These are phyloP conservation scores for Drosophila jambulina DNA, from an alignment of 1,140 invertebrate species.

Conservation along the genomic window DNA sequence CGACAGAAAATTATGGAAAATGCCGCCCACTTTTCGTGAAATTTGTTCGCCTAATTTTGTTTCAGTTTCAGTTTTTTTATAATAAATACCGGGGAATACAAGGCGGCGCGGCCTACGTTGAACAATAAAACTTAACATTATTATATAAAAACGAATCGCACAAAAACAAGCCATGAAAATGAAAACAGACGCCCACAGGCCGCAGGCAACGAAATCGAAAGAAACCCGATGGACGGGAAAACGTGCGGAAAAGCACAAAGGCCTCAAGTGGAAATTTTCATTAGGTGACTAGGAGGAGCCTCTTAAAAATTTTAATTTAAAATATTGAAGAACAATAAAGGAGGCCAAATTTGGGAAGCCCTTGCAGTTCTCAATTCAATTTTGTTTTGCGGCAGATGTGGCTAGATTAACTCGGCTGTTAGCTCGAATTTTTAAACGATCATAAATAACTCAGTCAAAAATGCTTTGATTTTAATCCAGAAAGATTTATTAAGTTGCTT, in stretches of 20 bases:
- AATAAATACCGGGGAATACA: slow-evolving; percentile 53
- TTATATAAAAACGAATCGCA: slow-evolving; percentile 52
- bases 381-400: no score
- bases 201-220: slow-evolving; percentile 5
- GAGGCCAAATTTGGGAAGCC: not conserved
- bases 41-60: slow-evolving; percentile 29
- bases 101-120: slow-evolving; percentile 37
- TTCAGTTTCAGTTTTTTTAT: slow-evolving; percentile 6
- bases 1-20: slow-evolving; percentile 50
- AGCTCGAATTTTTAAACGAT: no score
- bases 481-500: not conserved
- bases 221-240: slow-evolving; percentile 24
- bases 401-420: no score
- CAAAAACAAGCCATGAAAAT: slow-evolving; percentile 46
- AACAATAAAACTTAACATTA: slow-evolving; percentile 53
- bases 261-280: slow-evolving; percentile 8
- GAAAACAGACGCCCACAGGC: slow-evolving; percentile 55
- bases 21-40: slow-evolving; percentile 54
- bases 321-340: not conserved
- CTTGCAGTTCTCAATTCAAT: no score
- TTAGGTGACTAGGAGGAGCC: slow-evolving; percentile 3
- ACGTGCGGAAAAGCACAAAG: slow-evolving; percentile 49
- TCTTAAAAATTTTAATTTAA: not conserved
- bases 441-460: no score
- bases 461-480: not conserved